Evolutionary conservation across 2,113 vertebrate genomes (phyloP).

Genomic region (Abramis brama): DNA sequence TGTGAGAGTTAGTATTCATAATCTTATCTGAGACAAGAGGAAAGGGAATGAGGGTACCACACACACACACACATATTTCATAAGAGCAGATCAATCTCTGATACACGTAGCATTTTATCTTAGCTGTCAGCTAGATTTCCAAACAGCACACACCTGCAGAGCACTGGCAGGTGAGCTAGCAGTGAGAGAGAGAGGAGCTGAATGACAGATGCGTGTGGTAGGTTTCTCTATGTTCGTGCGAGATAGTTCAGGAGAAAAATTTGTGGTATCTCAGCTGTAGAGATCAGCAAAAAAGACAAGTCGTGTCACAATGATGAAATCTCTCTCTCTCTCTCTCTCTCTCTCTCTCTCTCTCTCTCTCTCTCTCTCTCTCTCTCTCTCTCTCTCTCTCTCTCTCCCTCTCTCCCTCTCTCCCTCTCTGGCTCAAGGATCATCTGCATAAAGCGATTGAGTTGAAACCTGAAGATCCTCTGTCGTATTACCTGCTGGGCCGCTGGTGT

Average conservation of each 20-base stretch:
- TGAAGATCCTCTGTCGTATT: conserved; percentile 89
- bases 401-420: conserved; percentile 43
- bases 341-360: conserved; percentile 47
- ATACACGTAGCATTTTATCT: conserved; percentile 65
- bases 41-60: neutral
- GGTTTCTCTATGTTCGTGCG: conserved; percentile 62
- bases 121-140: conserved; percentile 63
- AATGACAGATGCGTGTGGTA: conserved; percentile 56
- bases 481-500: conserved; percentile 95
- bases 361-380: conserved; percentile 38
- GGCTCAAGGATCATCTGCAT: conserved; percentile 90
- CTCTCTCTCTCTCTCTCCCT: conserved; percentile 43
- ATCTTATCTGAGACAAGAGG: conserved; percentile 14
- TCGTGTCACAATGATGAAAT: neutral
- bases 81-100: conserved; percentile 60
- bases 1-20: neutral
- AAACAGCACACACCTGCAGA: conserved; percentile 60
- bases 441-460: conserved; percentile 93
- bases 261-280: conserved; percentile 70
- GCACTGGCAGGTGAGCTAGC: conserved; percentile 63
- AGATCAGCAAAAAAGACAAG: conserved; percentile 62
- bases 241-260: conserved; percentile 54
- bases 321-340: conserved; percentile 17
- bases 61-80: conserved; percentile 51
- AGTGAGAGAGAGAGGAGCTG: conserved; percentile 30